Percentiles rank a stretch among this genome's conserved stretches.
phyloP scores from a whole-genome alignment of 2,797 vertebrate genomes.

The Bucorvus abyssinicus region DNA sequence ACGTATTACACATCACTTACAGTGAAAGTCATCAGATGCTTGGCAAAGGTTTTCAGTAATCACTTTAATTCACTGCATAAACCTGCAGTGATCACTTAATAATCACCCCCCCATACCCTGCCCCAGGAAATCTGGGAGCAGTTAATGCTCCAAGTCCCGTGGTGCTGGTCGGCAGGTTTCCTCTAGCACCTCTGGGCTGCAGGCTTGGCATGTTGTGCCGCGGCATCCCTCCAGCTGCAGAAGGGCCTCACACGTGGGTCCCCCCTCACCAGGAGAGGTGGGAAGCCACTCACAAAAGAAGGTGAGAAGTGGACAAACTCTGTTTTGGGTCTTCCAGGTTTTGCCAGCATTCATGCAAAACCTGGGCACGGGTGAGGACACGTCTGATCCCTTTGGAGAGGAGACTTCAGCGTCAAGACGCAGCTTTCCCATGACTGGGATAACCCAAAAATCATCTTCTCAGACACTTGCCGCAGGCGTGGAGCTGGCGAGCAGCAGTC shows the following conservation, averaged over 20 bases:
- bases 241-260: background rate
- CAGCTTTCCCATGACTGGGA: background rate
- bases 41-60: background rate
- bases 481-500: background rate
- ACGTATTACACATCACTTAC: background rate
- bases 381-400: background rate
- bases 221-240: background rate
- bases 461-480: background rate
- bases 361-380: rapidly evolving
- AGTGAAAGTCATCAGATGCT: background rate
- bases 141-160: rapidly evolving
- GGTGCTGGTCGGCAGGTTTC: background rate
- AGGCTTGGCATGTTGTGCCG: rapidly evolving
- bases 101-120: background rate
- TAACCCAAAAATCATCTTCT: background rate
- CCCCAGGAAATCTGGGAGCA: background rate
- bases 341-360: background rate
- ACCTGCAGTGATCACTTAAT: background rate
- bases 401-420: background rate
- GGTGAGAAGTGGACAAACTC: rapidly evolving
- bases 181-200: background rate
- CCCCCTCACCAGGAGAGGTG: background rate
- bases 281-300: background rate
- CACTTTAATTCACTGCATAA: background rate
- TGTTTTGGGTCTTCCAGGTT: background rate